Percentiles rank a stretch among this genome's conserved stretches.
Evolutionary conservation across 2,888 invertebrate genomes (phyloP).

Genomic region (Acrobasis consociella): DNA sequence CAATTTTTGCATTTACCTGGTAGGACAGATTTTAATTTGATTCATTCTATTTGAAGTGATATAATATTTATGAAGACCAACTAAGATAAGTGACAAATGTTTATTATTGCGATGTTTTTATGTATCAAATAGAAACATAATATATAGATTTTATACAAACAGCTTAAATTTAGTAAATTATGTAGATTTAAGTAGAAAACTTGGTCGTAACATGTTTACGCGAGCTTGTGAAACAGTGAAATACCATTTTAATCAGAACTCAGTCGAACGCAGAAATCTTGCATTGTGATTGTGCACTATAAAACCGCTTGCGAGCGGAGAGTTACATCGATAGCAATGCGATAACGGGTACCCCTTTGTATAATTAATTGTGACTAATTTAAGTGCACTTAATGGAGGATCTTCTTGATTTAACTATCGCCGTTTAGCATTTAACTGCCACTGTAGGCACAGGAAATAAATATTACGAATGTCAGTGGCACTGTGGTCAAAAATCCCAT

Average conservation of each 20-base stretch:
- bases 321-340: constrained; percentile 58
- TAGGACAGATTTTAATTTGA: too few species aligned
- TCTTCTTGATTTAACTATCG: constrained; percentile 43
- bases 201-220: too few species aligned
- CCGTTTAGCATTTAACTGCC: constrained; percentile 34
- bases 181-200: too few species aligned
- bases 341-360: constrained; percentile 63
- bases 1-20: not conserved
- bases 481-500: constrained; percentile 59
- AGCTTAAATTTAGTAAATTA: too few species aligned
- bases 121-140: too few species aligned
- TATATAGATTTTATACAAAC: too few species aligned
- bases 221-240: too few species aligned
- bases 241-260: not conserved
- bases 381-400: constrained; percentile 51
- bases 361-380: constrained; percentile 74
- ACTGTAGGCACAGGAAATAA: not conserved
- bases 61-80: not conserved
- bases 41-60: too few species aligned
- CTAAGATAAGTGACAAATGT: too few species aligned
- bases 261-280: not conserved
- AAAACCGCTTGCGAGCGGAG: constrained; percentile 23
- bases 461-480: constrained; percentile 36
- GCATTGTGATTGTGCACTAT: not conserved
- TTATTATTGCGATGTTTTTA: too few species aligned